Base-by-base conservation (phyloP, 2,797 vertebrate genomes). In the Catostomus latipinnis region DNA sequence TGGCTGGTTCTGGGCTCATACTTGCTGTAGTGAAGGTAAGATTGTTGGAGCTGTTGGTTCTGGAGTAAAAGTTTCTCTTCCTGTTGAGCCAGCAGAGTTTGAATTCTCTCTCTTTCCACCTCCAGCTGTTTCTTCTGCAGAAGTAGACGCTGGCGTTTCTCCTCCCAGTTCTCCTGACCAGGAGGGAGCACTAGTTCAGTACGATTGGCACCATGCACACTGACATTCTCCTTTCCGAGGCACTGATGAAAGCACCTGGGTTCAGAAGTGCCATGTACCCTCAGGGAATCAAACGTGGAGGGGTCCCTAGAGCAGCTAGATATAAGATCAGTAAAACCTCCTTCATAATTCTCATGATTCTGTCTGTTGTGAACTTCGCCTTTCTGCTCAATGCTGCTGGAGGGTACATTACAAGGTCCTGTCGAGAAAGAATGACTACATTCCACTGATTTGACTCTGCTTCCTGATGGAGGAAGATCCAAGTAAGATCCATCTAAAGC, bases 121-220 rank as follows among this genome's bases (percentile, higher is more conserved):
- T 98, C 97, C 86, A 99, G 91, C 88, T 97, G 96, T 90, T 96
- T 92, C 91, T 98, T 99, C 91, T 98, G 97, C 87, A 96, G 88
- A 86, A 98, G 89, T 73, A 99, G 91, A 74, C 93, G 93, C 80
- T 96, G 94, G 65, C 93, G 94, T 88, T 93, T 95, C 84, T 94
- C 95, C 86, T 96, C 95, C 73, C 95, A 96, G 94, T 88, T 61
- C 86, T 93, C 84, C 80, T 91, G 82, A 75, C 88, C 90, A 80
- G 90, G 71, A 57, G 81, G 81, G 58, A 89, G 86, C 61, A 75
- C 87, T 60, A 82, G 62, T 22, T 83, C 78, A 10, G 76, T 78
- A 57, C 48, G 71, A 74, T 16, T 67, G 83, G 61, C 81, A 82
- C 81, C n/a, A 81, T 14, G 22, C 71, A 11, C 73, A 83, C 70